Base-by-base conservation (phyloP, 2,113 vertebrate species). In the Cebidichthys violaceus region DNA sequence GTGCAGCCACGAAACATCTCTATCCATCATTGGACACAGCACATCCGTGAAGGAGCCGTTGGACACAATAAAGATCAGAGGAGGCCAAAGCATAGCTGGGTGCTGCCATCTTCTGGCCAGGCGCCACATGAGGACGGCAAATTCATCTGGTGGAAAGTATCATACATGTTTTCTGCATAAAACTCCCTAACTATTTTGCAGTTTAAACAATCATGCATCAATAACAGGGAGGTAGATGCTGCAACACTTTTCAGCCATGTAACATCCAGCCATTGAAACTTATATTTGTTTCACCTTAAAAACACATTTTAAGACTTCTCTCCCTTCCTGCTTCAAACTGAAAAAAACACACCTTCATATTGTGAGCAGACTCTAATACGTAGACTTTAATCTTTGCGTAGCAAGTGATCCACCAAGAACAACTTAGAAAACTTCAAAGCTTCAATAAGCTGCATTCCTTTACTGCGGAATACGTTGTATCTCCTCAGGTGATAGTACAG, bases 81-180 rank as follows among this genome's bases (percentile, higher is more conserved):
- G 66, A 78, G 76, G 84, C 84, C 76, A 73, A 90, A 92, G 59
- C 68, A 52, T 88, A 95, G 94, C 92, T 88, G 86, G 69, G 94
- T 95, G 94, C 93, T 92, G 93, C 94, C 95, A 96, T 95, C 95
- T 96, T 86, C 92, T 95, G 95, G 94, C 62, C 85, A 15, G 45
- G 65, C 59, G 33, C 70, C 70, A 81, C 73, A 77, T 11, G 24
- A 78, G 47, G 75, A 9, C 7, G 11, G 50, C 27, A 67, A n/a
- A 70, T 50, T 52, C 39, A 20, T 76, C 37, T 35, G 1, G 0
- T 11, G 55, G 43, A 52, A 9, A 71, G 47, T 20, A 74, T 60
- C 29, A 9, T 24, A 24, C 13, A 29, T 35, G 22, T 29, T 67
- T 52, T 29, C 13, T 15, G 17, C 17, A 50, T 41, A 47, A 20